Conservation (phyloP, 2,797 vertebrate species). For the Brachyrhaphis roseni region DNA sequence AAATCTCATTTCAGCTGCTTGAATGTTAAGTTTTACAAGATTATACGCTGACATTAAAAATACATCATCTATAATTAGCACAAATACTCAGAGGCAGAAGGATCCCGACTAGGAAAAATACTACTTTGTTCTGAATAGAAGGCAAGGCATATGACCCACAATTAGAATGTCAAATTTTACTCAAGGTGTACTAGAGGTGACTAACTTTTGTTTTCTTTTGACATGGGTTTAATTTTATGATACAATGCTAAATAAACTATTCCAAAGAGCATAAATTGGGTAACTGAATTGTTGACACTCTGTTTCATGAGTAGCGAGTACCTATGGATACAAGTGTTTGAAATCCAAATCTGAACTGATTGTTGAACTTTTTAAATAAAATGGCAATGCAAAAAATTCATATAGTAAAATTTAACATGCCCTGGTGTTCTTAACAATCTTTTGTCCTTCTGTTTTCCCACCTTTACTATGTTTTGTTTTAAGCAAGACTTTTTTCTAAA, state of each 20-base stretch:
- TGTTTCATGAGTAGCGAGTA: not conserved
- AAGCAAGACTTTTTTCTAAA: not conserved
- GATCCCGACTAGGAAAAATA: not conserved
- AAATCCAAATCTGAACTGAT: not conserved
- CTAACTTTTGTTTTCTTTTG: constrained; percentile 9
- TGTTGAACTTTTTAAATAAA: not conserved
- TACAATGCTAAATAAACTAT: constrained; percentile 17
- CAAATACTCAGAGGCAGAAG: constrained; percentile 9
- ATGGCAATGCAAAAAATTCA: not conserved
- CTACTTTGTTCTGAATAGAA: not conserved
- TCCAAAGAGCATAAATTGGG: not conserved
- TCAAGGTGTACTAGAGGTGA: not conserved
- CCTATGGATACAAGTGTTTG: not conserved
- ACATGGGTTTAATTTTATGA: not conserved
- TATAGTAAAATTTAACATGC: not conserved
- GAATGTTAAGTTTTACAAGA: constrained; percentile 20
- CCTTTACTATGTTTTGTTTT: not conserved
- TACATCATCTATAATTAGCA: not conserved
- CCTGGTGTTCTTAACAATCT: not conserved
- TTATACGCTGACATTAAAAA: constrained; percentile 6
- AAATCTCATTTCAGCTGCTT: constrained; percentile 19
- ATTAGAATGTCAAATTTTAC: not conserved
- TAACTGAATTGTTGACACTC: not conserved
- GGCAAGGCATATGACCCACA: not conserved
- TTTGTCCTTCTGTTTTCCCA: not conserved